Base-by-base conservation (phyloP, 2,888 invertebrate species). In the Hypsopygia costalis region DNA sequence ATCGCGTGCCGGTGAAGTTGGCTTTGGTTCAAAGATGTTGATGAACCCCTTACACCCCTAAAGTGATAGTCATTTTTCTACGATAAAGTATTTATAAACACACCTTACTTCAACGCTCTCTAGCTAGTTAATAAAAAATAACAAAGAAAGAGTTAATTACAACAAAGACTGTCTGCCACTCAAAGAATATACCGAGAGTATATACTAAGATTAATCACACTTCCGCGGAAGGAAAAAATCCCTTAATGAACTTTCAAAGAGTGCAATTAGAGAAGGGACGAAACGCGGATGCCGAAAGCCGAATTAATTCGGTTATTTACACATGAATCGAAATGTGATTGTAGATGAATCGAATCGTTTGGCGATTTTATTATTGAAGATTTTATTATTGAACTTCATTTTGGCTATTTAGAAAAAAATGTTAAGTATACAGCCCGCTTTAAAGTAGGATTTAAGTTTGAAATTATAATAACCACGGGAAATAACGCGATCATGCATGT, bases 231-330 rank as follows among this genome's bases (percentile, higher is more conserved):
- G 36, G 34, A 36, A 36, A 36, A 30, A 30, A 20, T 35, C 38
- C 29, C 21, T 11, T 41, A 41, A 41, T 36, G 41, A 41, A 41
- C 36, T 41, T 41, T 22, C 34, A 34, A 41, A 41, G 36, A 36
- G 41, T 36, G 25, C 27, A 41, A 41, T 41, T 27, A 35, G 35
- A 31, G 4, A 16, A 37, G 20, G 30, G 21, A 36, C 20, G 29
- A 20, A 16, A 2, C 16, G 16, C n/a, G 25, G 2, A 16, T 11
- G 27, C 35, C 16, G 36, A 31, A 31, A 29, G 36, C 36, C 30
- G 36, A 41, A 29, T 28, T 34, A 34, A 38, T 37, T 16, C 16
- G 16, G 3, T 16, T 37, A 44, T 40, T 31, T 37, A 30, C 6
- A 21, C 36, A 25, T 21, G 35, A 42, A 44, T 38, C 41, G 40